These are phyloP conservation scores for Sterrhoptilus dennistouni DNA, from an alignment of 2,113 vertebrate genomes.

Conservation along the genomic window DNA sequence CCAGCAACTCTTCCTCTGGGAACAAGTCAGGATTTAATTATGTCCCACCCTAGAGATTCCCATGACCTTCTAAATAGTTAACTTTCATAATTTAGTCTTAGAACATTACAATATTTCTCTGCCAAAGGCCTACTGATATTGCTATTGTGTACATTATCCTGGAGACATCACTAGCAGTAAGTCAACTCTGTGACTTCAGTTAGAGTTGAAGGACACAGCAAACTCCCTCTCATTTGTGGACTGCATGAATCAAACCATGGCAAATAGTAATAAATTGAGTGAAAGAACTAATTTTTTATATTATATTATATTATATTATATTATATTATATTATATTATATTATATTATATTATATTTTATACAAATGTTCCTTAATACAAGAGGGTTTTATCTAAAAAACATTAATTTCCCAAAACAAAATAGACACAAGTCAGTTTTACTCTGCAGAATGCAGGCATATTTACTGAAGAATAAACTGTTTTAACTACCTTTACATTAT, in stretches of 20 bases:
- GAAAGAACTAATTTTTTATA: neutral
- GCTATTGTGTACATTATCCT: neutral
- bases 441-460: neutral
- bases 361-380: neutral
- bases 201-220: neutral
- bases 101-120: neutral
- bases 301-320: neutral
- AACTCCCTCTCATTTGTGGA: neutral
- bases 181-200: neutral
- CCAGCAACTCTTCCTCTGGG: neutral
- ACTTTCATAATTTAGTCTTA: neutral
- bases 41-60: neutral
- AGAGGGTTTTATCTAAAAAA: neutral
- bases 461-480: neutral
- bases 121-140: neutral
- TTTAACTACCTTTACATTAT: neutral
- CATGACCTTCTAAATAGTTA: neutral
- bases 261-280: neutral
- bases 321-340: too few relatives aligned
- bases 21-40: neutral
- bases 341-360: neutral
- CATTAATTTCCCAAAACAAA: neutral
- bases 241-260: neutral
- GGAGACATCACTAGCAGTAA: neutral
- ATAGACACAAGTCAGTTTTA: neutral